Base-by-base conservation (phyloP, 2,888 invertebrate species). In the Zaprionus obscuricornis region DNA sequence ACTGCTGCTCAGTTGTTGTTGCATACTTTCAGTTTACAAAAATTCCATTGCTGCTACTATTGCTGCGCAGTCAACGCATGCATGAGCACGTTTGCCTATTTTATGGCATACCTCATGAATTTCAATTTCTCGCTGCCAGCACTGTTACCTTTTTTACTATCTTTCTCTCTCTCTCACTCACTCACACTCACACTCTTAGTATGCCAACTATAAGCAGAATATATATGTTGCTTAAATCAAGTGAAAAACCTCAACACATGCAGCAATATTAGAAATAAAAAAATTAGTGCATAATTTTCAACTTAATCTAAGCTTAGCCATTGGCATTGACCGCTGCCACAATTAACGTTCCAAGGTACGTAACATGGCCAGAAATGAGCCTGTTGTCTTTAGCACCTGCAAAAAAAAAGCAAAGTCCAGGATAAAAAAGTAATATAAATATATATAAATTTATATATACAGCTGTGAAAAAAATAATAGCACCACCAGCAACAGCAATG, bases 1-100 rank as follows among this genome's bases (percentile, higher is more conserved):
- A 49, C 20, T 34, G 29, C 14, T 54, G n/a, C 24, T 71, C 57
- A n/a, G n/a, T n/a, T n/a, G n/a, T 51, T 69, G 52, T 47, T 73
- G 84, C 78, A 81, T 78, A 76, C 66, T 81, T 81, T 84, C 22
- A 63, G 67, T 56, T 64, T 64, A 66, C 52, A 60, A 57, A 84
- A 84, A 77, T 84, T 76, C 77, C n/a, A n/a, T n/a, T n/a, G n/a
- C n/a, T n/a, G n/a, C n/a, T n/a, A n/a, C n/a, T n/a, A n/a, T n/a
- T n/a, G 39, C 18, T 51, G 56, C 26, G 47, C 57, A 43, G 31
- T 60, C 14, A 36, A 39, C 55, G 65, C 64, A 76, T 71, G 67
- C 78, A 77, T 74, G 82, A 57, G 54, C 65, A 68, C 70, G 58
- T 68, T 75, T 54, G 54, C 60, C 78, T 75, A 66, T 71, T 56